Base-by-base conservation (phyloP, 2,888 invertebrate genomes). In the Scaptomyza flava region DNA sequence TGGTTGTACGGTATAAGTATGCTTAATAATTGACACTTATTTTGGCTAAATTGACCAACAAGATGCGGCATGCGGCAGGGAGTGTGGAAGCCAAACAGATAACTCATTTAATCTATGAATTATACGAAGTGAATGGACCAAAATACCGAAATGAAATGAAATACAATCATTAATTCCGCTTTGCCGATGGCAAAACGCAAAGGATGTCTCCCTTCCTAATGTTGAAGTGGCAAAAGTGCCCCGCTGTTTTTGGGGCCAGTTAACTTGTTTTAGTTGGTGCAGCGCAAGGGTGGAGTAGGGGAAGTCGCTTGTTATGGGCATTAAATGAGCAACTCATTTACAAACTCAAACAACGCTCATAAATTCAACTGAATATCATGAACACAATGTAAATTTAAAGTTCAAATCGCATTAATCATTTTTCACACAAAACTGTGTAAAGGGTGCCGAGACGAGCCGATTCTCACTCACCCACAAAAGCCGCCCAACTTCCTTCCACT, bases 281-380 rank as follows among this genome's bases (percentile, higher is more conserved):
- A 47, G 17, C 27, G 27, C n/a, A 36, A 36, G 30, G 43, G 36
- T 20, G 9, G 36, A 6, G 11, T 6, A 9, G 6, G 20, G 17
- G 46, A 38, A 51, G 63, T 42, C 42, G 76, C 72, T 71, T 83
- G 84, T 83, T 77, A 72, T 74, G 69, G 67, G 78, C 87, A 87
- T 82, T 82, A 81, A 82, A 82, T 82, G 87, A 87, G 81, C 85
- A 87, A 87, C 81, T 82, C 81, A 87, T 87, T 87, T 84, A 82
- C 87, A 81, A 82, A 82, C 81, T 82, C 87, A 87, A 82, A 82
- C 81, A 84, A 81, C 79, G 87, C 87, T 78, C 87, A 87, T 82
- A 82, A 82, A 82, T 82, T 82, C 76, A 81, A 87, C 71, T 72
- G 78, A 82, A 82, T 82, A 84, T 82, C 87, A 87, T 82, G 87